These are phyloP conservation scores for Sebastes oblongus DNA, from an alignment of 2,797 vertebrate genomes.

Conservation along the genomic window DNA sequence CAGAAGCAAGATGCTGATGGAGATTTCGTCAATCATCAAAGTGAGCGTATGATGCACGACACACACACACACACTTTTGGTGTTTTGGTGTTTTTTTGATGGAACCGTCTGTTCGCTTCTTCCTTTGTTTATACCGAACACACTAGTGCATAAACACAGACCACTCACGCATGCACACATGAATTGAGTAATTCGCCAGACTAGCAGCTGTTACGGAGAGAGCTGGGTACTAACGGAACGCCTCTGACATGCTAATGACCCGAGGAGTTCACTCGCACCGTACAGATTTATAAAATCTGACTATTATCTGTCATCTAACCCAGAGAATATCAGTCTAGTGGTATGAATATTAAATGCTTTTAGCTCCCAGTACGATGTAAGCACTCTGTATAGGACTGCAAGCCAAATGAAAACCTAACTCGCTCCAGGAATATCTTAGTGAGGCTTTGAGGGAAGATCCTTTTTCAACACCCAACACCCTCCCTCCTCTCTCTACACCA, in stretches of 20 bases:
- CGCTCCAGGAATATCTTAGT: slow-evolving; percentile 76
- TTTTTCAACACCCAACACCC: slow-evolving; percentile 65
- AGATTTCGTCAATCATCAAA: slow-evolving; percentile 65
- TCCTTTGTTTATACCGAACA: slow-evolving; percentile 57
- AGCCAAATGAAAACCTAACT: slow-evolving; percentile 68
- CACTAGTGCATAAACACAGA: slow-evolving; percentile 23
- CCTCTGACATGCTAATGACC: slow-evolving; percentile 71
- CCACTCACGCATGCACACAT: slow-evolving; percentile 30
- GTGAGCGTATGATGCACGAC: slow-evolving; percentile 26
- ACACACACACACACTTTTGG: slow-evolving; percentile 29
- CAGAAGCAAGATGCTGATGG: slow-evolving; percentile 46
- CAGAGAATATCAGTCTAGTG: slow-evolving; percentile 44
- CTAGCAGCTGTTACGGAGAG: slow-evolving; percentile 68
- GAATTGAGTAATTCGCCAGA: slow-evolving; percentile 51
- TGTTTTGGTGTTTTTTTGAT: slow-evolving; percentile 62
- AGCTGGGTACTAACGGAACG: slow-evolving; percentile 47
- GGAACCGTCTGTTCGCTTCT: slow-evolving; percentile 67
- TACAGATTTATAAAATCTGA: slow-evolving; percentile 40
- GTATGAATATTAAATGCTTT: slow-evolving; percentile 65
- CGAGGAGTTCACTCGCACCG: slow-evolving; percentile 28
- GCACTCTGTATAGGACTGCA: slow-evolving; percentile 55
- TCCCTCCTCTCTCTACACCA: slow-evolving; percentile 6
- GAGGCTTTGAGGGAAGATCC: slow-evolving; percentile 76
- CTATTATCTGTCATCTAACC: slow-evolving; percentile 53
- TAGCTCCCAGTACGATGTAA: slow-evolving; percentile 48